Evolutionary conservation across 2,797 vertebrate genomes (phyloP).

Genomic region (Schizopygopsis malacanthus): DNA sequence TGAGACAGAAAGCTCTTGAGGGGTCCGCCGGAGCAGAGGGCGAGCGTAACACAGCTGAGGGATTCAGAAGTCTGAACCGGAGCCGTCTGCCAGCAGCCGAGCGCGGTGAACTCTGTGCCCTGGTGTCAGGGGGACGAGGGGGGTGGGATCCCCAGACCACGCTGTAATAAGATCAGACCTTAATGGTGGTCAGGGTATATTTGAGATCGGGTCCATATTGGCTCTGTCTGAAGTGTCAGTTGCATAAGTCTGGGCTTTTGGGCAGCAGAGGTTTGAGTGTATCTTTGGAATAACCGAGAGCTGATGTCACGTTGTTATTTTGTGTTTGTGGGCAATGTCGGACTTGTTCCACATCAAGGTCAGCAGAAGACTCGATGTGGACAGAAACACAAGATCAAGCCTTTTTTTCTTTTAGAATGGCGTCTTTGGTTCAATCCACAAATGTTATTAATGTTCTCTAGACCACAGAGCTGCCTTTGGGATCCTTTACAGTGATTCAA

Average conservation of each 20-base stretch:
- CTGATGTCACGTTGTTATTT: constrained; percentile 78
- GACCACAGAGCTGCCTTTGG: constrained; percentile 18
- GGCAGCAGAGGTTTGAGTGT: constrained; percentile 65
- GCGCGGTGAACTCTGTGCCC: constrained; percentile 56
- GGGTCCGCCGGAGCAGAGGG: constrained; percentile 12
- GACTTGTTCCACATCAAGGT: constrained; percentile 22
- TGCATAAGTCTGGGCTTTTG: constrained; percentile 53
- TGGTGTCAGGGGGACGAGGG: constrained; percentile 15
- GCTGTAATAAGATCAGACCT: constrained; percentile 67
- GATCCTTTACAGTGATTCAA: background rate
- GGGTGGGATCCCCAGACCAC: constrained; percentile 58
- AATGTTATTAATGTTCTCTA: constrained; percentile 24
- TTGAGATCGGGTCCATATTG: constrained; percentile 59
- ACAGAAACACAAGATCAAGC: constrained; percentile 25
- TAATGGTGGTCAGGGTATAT: constrained; percentile 67
- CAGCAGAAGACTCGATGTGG: constrained; percentile 9
- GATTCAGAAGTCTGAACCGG: constrained; percentile 35
- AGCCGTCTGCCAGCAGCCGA: constrained; percentile 54
- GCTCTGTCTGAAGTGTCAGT: constrained; percentile 53
- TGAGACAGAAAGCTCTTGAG: constrained; percentile 22
- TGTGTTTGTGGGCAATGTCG: constrained; percentile 66
- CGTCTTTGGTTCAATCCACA: constrained; percentile 10
- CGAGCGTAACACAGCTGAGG: constrained; percentile 37
- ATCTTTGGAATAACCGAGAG: constrained; percentile 71
- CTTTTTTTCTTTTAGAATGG: background rate